phyloP scores from a whole-genome alignment of 2,797 vertebrate species.

The Gadopsis bispinosus region DNA sequence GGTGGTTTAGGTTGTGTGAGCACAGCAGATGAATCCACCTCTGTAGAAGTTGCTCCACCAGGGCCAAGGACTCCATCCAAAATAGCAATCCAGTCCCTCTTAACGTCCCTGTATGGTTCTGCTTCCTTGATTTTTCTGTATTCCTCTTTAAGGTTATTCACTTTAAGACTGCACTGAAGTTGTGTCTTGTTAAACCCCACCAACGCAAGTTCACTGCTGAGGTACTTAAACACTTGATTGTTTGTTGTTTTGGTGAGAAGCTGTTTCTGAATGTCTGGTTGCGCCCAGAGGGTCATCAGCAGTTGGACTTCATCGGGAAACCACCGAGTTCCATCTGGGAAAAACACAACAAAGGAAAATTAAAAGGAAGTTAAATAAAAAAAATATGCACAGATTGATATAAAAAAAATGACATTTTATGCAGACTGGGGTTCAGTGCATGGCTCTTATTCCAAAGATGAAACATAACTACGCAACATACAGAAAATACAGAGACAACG shows the following conservation, averaged over 20 bases:
- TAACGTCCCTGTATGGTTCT: neutral
- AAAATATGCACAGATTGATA: neutral
- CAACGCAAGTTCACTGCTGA: conserved; percentile 49
- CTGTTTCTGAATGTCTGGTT: conserved; percentile 54
- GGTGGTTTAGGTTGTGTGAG: conserved; percentile 4
- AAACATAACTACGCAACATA: no score
- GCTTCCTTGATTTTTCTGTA: conserved; percentile 28
- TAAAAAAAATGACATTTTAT: neutral
- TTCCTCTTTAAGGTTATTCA: conserved; percentile 38
- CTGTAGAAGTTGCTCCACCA: conserved; percentile 7
- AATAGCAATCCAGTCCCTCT: conserved; percentile 49
- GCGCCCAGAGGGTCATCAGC: conserved; percentile 54
- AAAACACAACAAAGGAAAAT: neutral
- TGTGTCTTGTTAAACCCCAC: conserved; percentile 54
- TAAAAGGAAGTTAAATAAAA: neutral
- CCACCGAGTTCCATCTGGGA: conserved; percentile 37
- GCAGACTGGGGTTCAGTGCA: neutral
- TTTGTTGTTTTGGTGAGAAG: conserved; percentile 14
- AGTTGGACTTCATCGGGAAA: conserved; percentile 58
- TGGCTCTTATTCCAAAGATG: neutral
- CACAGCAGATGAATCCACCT: conserved; percentile 15
- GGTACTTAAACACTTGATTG: conserved; percentile 28
- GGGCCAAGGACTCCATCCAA: conserved; percentile 43
- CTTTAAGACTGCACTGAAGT: conserved; percentile 44
- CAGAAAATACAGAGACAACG: no score